Conservation (phyloP, 2,888 invertebrate species). For the Synanthedon tipuliformis region DNA sequence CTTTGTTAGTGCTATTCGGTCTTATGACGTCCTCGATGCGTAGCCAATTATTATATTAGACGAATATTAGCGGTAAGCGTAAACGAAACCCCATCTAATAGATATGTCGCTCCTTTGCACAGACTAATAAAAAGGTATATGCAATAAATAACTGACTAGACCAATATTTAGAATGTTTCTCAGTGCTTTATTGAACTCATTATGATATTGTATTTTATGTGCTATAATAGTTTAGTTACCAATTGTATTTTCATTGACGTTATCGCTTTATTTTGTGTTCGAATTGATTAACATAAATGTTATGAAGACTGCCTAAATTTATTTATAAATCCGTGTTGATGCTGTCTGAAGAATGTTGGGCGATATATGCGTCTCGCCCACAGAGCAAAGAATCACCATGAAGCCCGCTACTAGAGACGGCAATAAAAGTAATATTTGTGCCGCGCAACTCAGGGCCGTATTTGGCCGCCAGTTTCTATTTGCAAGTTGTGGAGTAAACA, state of each 20-base stretch:
- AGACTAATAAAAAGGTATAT: constrained; percentile 19
- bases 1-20: constrained; percentile 42
- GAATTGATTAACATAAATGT: constrained; percentile 52
- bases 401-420: no score
- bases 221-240: constrained; percentile 40
- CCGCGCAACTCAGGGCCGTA: no score
- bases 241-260: constrained; percentile 60
- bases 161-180: constrained; percentile 68
- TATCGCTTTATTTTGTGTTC: constrained; percentile 55
- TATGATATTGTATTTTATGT: constrained; percentile 45
- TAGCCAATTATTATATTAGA: constrained; percentile 66
- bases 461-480: no score
- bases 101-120: not conserved
- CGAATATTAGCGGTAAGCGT: constrained; percentile 55
- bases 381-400: no score
- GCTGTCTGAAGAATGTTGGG: constrained; percentile 3
- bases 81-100: constrained; percentile 44
- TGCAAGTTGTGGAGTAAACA: no score
- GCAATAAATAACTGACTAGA: constrained; percentile 61
- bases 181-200: constrained; percentile 57
- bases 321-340: constrained; percentile 61
- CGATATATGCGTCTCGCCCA: no score
- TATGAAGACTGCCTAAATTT: constrained; percentile 69
- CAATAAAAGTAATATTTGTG: no score
- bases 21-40: constrained; percentile 58